Conservation (phyloP, 2,113 vertebrate species). For the Cephalophus harveyi region DNA sequence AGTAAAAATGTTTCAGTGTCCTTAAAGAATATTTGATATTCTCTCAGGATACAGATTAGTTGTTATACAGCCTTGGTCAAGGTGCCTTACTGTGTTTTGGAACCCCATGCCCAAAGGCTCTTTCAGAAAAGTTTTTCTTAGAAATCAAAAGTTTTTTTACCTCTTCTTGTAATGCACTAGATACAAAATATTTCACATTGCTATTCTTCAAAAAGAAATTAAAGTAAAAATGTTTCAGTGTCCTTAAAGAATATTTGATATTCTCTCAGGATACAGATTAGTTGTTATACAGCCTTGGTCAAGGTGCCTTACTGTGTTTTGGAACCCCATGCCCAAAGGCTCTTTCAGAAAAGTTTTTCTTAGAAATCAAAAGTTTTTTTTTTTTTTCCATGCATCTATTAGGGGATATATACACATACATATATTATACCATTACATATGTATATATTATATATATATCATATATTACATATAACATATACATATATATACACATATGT, state of each 20-base stretch:
- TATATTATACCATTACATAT: too few species aligned
- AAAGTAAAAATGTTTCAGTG: background rate
- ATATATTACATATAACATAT: too few species aligned
- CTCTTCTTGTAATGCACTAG: background rate
- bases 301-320: background rate
- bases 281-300: background rate
- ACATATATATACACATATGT: too few species aligned
- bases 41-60: background rate
- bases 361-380: background rate
- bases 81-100: background rate
- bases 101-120: background rate
- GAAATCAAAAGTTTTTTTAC: background rate
- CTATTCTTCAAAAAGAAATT: background rate
- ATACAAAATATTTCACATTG: background rate
- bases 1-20: background rate
- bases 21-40: background rate
- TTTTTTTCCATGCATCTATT: background rate
- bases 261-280: background rate
- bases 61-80: background rate
- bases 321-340: accelerated
- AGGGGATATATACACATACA: background rate
- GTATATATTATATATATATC: too few species aligned
- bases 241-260: background rate
- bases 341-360: background rate
- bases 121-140: background rate